Base-by-base conservation (phyloP, 2,888 invertebrate genomes). In the Mimumesa dahlbomi region DNA sequence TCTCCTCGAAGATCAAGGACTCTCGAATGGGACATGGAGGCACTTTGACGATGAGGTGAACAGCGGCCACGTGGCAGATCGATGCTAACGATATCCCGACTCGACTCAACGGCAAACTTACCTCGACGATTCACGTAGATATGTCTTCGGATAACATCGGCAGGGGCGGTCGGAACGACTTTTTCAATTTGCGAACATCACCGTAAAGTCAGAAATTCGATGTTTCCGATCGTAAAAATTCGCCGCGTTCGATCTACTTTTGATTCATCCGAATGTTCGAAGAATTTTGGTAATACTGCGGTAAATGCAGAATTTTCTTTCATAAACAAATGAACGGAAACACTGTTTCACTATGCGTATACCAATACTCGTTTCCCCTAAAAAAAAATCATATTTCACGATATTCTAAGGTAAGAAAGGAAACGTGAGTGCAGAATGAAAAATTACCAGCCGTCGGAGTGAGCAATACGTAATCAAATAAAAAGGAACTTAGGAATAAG, bases 1-100 rank as follows among this genome's bases (percentile, higher is more conserved):
- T 63, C 48, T 57, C 36, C 34, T 40, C 18, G 50, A 48, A 48
- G 46, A 48, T 31, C 25, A 48, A 48, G 46, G 46, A 13, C 29
- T 6, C 46, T 46, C 14, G 14, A 46, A 7, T 6, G 13, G 46
- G 9, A 48, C 22, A 48, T 9, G n/a, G 29, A 16, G 31, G 29
- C 29, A 25, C 56, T 45, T 45, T 29, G 21, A 29, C 34, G 4
- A 56, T 13, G 14, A 43, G 18, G 43, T 45, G n/a, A n/a, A 34
- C 45, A 31, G 7, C 34, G 22, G 11, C 9, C 45, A n/a, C 25
- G 45, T 34, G 13, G 34, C 13, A 16, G 45, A 45, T 56, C 56
- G 56, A 56, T 56, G 22, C 38, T 45, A 56, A 56, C 56, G 56
- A 45, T 18, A 45, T 45, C 29, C 19, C 7, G 34, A 18, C 25